Percentiles rank a stretch among this genome's conserved stretches.
Conservation (phyloP, 1,140 invertebrate genomes). For the Zophobas morio region DNA sequence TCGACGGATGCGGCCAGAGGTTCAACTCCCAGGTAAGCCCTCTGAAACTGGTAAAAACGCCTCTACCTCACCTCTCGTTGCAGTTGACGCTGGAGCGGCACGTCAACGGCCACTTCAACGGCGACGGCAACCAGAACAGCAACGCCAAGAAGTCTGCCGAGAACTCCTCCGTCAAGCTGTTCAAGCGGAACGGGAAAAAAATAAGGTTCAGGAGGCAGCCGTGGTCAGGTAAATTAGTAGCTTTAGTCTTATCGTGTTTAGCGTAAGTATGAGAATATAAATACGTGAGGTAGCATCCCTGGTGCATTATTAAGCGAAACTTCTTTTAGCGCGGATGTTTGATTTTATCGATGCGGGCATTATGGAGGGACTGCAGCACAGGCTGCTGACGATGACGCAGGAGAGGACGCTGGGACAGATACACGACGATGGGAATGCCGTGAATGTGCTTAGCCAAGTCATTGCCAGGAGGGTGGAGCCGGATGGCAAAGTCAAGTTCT, state of each 20-base stretch:
- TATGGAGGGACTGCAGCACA: slow-evolving; percentile 88
- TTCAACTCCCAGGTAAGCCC: slow-evolving; percentile 89
- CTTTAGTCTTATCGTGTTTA: slow-evolving; percentile 20
- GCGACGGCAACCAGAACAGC: slow-evolving; percentile 73
- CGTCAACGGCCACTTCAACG: slow-evolving; percentile 93
- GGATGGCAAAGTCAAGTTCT: slow-evolving; percentile 74
- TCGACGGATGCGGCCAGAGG: slow-evolving; percentile 91
- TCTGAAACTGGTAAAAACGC: neutral
- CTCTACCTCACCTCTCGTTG: slow-evolving; percentile 59
- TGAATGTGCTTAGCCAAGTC: slow-evolving; percentile 79
- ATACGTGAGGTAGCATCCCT: neutral
- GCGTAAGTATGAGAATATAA: slow-evolving; percentile 32
- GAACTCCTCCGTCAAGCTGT: slow-evolving; percentile 79
- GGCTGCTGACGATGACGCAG: slow-evolving; percentile 74
- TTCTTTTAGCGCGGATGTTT: slow-evolving; percentile 80
- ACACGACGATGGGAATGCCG: slow-evolving; percentile 69
- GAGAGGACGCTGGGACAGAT: slow-evolving; percentile 73
- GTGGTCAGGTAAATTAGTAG: slow-evolving; percentile 78
- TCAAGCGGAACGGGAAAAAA: slow-evolving; percentile 89
- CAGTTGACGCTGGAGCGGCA: slow-evolving; percentile 90
- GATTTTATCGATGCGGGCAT: slow-evolving; percentile 91
- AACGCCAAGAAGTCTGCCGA: slow-evolving; percentile 78
- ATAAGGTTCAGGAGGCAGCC: slow-evolving; percentile 86
- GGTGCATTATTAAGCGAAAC: neutral
- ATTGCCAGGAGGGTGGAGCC: slow-evolving; percentile 75